Conservation (phyloP, 2,797 vertebrate species). For the Lycodopsis pacificus region DNA sequence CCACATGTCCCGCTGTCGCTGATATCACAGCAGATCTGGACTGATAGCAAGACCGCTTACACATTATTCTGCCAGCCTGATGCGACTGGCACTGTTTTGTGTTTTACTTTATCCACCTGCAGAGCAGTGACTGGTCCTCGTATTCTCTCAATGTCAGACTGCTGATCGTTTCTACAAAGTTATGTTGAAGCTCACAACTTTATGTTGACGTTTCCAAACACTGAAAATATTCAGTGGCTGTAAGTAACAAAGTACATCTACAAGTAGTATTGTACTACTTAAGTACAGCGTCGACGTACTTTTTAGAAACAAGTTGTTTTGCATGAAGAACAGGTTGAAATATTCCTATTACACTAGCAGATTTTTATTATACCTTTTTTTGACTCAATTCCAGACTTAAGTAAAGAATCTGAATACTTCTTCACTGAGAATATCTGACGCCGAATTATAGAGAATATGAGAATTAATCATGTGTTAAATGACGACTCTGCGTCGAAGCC, state of each 20-base stretch:
- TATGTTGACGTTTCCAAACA: background rate
- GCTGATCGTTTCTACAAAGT: background rate
- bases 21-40: slow-evolving; percentile 60
- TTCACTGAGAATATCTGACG: background rate
- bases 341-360: background rate
- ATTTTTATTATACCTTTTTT: background rate
- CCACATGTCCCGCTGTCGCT: slow-evolving; percentile 57
- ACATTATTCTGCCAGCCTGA: slow-evolving; percentile 29
- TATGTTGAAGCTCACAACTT: background rate
- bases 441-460: background rate
- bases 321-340: background rate
- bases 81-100: background rate
- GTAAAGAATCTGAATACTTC: background rate
- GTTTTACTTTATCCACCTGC: background rate
- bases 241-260: background rate
- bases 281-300: background rate
- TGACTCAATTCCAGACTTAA: background rate
- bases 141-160: slow-evolving; percentile 12
- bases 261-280: background rate
- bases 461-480: background rate
- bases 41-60: slow-evolving; percentile 45
- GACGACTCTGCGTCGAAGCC: background rate
- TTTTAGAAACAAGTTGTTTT: background rate
- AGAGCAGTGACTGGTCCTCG: slow-evolving; percentile 1
- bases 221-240: background rate